Evolutionary conservation across 2,888 invertebrate genomes (phyloP), one percentile per base, ranked within the genome.

Genomic region (Drosophila vallismaia): DNA sequence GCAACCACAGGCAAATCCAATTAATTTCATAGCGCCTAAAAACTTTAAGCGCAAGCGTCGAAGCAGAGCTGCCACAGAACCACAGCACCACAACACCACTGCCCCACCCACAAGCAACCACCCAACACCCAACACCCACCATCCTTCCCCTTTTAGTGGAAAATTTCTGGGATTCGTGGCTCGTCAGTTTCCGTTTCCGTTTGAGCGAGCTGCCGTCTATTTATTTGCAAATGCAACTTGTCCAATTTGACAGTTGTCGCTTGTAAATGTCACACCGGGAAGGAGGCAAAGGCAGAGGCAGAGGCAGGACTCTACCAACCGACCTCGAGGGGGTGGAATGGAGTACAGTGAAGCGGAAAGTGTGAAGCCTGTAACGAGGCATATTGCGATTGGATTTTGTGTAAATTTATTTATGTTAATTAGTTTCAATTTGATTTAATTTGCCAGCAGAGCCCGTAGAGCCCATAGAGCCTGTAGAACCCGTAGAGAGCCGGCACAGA

Each of bases 401-500:
- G 83, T 80, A 86, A 83, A 82, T 86, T 84, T 84, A 84, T 84
- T 84, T 82, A 86, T 86, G 86, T 74, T 84, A 84, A 84, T 86
- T 84, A 84, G 85, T 86, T 85, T 78, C 77, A 86, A 86, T 83
- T 86, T 83, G 86, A 83, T 83, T 83, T 86, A 79, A 84, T 84
- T 84, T 86, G 74, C 72, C 74, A 60, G 51, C 57, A 55, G 70
- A 73, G 69, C 68, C 0, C 60, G 71, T 6, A 6, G 28, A 28
- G 5, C 5, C 28, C 19, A 2, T 19, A 19, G 19, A 19, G 19
- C 19, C 19, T 19, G 19, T 19, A 19, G 19, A 19, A 19, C 19
- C 19, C 19, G 19, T 19, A 19, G 19, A 19, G 19, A 19, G 19
- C 19, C 19, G 19, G 19, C 1, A 19, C 28, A 6, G 28, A 28